Evolutionary conservation across 1,140 invertebrate genomes (phyloP).

Genomic region (Leptinotarsa defecta): DNA sequence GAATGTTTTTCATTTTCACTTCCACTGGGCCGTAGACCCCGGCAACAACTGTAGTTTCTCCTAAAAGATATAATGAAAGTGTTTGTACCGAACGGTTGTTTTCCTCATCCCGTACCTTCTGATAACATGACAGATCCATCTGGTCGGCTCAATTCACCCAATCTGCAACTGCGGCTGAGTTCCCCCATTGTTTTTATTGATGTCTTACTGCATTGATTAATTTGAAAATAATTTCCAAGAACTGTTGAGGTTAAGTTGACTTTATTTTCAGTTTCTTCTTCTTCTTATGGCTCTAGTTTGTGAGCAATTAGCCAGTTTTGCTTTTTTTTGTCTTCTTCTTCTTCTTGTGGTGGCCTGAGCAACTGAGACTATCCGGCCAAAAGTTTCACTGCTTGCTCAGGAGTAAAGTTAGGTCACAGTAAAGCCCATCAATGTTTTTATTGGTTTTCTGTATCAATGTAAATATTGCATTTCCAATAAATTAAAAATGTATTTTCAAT

Average conservation of each 20-base stretch:
- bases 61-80: constrained; percentile 58
- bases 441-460: too few relatives aligned
- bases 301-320: too few relatives aligned
- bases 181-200: constrained; percentile 5
- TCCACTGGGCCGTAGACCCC: constrained; percentile 86
- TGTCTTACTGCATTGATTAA: too few relatives aligned
- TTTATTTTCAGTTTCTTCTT: neutral
- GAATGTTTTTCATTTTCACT: constrained; percentile 75
- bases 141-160: constrained; percentile 70
- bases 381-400: too few relatives aligned
- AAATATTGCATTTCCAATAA: too few relatives aligned
- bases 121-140: constrained; percentile 77
- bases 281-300: neutral
- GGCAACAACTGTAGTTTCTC: constrained; percentile 75
- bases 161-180: constrained; percentile 64
- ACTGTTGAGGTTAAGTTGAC: neutral
- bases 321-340: too few relatives aligned
- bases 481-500: too few relatives aligned
- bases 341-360: too few relatives aligned
- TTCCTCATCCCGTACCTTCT: constrained; percentile 61
- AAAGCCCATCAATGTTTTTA: too few relatives aligned
- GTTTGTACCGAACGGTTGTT: too few relatives aligned
- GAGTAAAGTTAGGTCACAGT: too few relatives aligned
- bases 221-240: constrained; percentile 1
- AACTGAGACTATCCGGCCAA: too few relatives aligned